Percentiles rank a stretch among this genome's conserved stretches.
phyloP scores from a whole-genome alignment of 2,113 vertebrate species.

The Reinhardtius hippoglossoides region DNA sequence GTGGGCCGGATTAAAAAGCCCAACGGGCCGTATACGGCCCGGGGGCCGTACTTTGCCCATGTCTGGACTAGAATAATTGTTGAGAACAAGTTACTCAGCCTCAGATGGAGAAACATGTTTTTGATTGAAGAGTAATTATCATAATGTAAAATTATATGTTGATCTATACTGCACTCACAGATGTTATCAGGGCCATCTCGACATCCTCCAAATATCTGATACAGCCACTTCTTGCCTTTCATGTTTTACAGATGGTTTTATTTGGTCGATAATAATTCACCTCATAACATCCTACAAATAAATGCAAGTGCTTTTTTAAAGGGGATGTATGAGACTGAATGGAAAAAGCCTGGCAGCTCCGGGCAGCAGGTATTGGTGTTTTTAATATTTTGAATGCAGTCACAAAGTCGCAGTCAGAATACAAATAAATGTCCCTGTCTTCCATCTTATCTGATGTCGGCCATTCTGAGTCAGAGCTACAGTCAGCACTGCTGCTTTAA shows the following conservation, averaged over 20 bases:
- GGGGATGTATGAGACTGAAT: constrained; percentile 27
- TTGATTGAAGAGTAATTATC: neutral
- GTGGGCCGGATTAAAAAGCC: too few species aligned
- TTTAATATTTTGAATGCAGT: constrained; percentile 30
- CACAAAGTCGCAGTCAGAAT: constrained; percentile 11
- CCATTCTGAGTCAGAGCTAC: constrained; percentile 32
- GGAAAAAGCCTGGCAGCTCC: constrained; percentile 32
- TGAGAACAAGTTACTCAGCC: too few species aligned
- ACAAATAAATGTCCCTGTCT: constrained; percentile 36
- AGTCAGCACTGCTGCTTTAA: neutral
- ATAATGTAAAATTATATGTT: neutral
- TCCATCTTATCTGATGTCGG: constrained; percentile 22
- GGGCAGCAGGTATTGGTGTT: constrained; percentile 13
- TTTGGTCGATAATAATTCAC: constrained; percentile 24
- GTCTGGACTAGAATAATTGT: too few species aligned
- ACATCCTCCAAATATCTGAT: neutral
- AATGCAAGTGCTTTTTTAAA: constrained; percentile 47
- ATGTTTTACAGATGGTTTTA: constrained; percentile 15
- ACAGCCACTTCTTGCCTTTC: constrained; percentile 8
- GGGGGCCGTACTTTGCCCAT: too few species aligned
- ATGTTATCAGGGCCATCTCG: neutral
- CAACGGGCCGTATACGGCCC: too few species aligned
- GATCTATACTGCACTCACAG: neutral
- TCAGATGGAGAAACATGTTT: neutral
- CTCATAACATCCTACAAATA: constrained; percentile 37